Conservation (phyloP, 2,888 invertebrate species). For the Drosophila emarginata region DNA sequence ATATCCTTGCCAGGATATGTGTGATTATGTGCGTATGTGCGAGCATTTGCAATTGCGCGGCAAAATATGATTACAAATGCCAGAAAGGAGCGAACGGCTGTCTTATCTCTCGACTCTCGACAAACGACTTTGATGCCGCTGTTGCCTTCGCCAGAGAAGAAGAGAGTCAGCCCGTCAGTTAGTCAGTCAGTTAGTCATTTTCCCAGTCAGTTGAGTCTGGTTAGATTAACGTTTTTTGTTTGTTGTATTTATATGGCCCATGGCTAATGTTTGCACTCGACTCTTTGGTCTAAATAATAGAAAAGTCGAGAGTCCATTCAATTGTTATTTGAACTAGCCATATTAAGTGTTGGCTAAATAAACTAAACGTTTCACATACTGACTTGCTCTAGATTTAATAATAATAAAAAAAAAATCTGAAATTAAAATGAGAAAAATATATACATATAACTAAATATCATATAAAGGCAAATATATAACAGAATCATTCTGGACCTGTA, state of each 20-base stretch:
- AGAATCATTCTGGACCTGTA: too few species aligned
- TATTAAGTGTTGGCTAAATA: slow-evolving; percentile 5
- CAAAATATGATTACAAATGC: slow-evolving; percentile 77
- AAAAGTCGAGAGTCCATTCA: slow-evolving; percentile 1
- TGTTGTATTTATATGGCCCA: slow-evolving; percentile 37
- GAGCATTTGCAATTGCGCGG: slow-evolving; percentile 66
- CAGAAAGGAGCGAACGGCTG: slow-evolving; percentile 24
- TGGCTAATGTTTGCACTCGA: slow-evolving; percentile 50
- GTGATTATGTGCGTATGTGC: slow-evolving; percentile 21
- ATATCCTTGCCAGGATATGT: slow-evolving; percentile 48
- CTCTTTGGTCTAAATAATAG: slow-evolving; percentile 25
- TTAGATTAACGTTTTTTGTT: slow-evolving; percentile 57
- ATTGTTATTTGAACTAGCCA: not conserved
- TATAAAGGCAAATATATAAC: not conserved
- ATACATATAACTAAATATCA: not conserved
- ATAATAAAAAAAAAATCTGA: not conserved
- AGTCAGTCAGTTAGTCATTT: too few species aligned
- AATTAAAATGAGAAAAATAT: too few species aligned
- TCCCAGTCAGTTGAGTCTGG: slow-evolving; percentile 30
- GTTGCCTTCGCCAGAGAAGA: not conserved
- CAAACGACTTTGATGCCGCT: slow-evolving; percentile 4
- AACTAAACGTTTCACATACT: not conserved
- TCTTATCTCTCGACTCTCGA: slow-evolving; percentile 21
- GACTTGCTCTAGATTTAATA: not conserved
- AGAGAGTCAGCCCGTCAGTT: slow-evolving; percentile 32